Conservation (phyloP, 2,113 vertebrate species). For the Burhinus oedicnemus region DNA sequence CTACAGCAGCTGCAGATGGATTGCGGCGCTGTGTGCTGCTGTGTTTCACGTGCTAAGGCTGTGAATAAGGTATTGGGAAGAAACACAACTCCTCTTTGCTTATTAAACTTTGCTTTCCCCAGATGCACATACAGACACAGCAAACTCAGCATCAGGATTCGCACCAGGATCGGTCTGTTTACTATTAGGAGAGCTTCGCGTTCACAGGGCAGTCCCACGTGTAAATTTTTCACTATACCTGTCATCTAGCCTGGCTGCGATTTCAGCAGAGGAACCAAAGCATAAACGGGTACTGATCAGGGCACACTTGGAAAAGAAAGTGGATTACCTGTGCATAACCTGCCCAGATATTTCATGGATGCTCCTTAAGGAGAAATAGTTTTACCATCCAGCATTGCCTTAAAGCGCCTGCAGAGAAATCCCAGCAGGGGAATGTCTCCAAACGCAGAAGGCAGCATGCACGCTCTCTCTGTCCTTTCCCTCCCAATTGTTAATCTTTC, state of each 20-base stretch:
- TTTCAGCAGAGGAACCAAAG: slow-evolving; percentile 51
- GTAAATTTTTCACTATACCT: slow-evolving; percentile 61
- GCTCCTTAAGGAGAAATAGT: not conserved
- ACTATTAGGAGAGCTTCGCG: slow-evolving; percentile 44
- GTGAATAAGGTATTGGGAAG: slow-evolving; percentile 31
- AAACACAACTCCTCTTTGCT: slow-evolving; percentile 17
- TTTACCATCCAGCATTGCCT: not conserved
- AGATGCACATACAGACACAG: slow-evolving; percentile 35
- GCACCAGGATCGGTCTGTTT: slow-evolving; percentile 14
- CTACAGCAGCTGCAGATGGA: slow-evolving; percentile 30
- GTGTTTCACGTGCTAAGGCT: not conserved
- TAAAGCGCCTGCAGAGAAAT: not conserved
- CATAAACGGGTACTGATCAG: not conserved
- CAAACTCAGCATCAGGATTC: slow-evolving; percentile 23
- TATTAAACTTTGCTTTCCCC: slow-evolving; percentile 52
- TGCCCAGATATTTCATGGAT: not conserved
- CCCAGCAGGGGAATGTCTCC: not conserved
- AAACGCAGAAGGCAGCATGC: not conserved
- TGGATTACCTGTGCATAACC: slow-evolving; percentile 33
- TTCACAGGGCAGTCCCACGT: slow-evolving; percentile 38
- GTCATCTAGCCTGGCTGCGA: slow-evolving; percentile 53
- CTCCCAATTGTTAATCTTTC: not conserved
- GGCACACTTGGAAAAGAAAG: not conserved
- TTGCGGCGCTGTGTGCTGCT: not conserved
- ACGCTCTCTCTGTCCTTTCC: not conserved